Evolutionary conservation across 1,140 invertebrate species (phyloP).

Genomic region (Drusus annulatus): DNA sequence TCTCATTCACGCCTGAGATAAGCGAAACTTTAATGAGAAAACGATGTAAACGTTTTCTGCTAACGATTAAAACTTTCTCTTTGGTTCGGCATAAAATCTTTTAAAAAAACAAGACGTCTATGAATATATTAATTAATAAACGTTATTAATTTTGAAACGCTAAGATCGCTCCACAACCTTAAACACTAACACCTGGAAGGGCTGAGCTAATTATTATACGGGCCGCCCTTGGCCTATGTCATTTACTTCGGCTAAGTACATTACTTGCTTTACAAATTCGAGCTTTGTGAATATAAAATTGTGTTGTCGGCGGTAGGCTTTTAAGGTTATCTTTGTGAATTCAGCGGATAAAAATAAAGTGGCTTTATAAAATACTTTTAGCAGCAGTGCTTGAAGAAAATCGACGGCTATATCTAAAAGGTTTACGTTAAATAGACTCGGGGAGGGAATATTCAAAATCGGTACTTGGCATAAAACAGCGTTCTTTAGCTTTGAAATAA

Average conservation of each 20-base stretch:
- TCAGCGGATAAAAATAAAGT: conserved; percentile 25
- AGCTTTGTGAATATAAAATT: conserved; percentile 30
- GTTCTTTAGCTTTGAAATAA: conserved; percentile 31
- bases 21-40: conserved; percentile 34
- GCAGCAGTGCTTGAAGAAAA: conserved; percentile 25
- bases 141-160: not conserved
- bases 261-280: conserved; percentile 27
- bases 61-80: not conserved
- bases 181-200: not conserved
- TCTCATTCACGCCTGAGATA: conserved; percentile 19
- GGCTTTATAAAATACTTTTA: conserved; percentile 32
- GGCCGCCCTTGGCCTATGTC: not conserved
- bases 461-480: conserved; percentile 28
- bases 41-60: conserved; percentile 1
- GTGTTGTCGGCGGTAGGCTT: conserved; percentile 19
- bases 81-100: not conserved
- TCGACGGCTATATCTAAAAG: conserved; percentile 24
- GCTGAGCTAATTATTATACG: conserved; percentile 4
- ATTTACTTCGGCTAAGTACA: conserved; percentile 18
- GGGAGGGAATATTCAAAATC: conserved; percentile 31
- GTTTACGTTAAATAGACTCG: conserved; percentile 36
- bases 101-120: not conserved
- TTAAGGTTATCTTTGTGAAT: conserved; percentile 24
- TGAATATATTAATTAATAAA: not conserved
- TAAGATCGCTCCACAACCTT: not conserved